phyloP scores from a whole-genome alignment of 2,797 vertebrate genomes.

The Capromys pilorides region DNA sequence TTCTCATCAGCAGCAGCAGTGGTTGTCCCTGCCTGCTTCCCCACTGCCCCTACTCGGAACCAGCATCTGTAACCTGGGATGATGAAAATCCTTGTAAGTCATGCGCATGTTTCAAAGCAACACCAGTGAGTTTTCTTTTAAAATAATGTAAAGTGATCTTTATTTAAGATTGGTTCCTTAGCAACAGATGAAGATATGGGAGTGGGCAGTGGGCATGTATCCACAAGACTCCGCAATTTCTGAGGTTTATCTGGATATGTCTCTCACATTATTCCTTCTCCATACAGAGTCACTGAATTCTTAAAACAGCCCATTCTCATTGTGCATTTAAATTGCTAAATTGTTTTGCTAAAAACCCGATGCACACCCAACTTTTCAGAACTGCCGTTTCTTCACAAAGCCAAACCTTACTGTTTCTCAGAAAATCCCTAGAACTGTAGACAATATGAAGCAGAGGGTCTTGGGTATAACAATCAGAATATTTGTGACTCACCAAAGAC shows the following conservation, averaged over 20 bases:
- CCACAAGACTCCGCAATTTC: background rate
- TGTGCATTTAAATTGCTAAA: slow-evolving; percentile 71
- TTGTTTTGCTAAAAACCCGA: slow-evolving; percentile 70
- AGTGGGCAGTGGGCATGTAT: background rate
- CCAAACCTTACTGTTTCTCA: slow-evolving; percentile 67
- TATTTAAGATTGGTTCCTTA: background rate
- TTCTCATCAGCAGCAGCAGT: slow-evolving; percentile 53
- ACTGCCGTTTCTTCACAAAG: slow-evolving; percentile 70
- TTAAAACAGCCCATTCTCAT: slow-evolving; percentile 74
- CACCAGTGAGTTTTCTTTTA: background rate
- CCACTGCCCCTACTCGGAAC: background rate
- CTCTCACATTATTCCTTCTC: slow-evolving; percentile 42
- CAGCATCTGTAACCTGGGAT: slow-evolving; percentile 46
- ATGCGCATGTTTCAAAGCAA: slow-evolving; percentile 24
- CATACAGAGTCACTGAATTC: slow-evolving; percentile 43
- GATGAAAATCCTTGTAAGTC: background rate
- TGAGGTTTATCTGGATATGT: slow-evolving; percentile 2
- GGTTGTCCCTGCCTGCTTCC: slow-evolving; percentile 50
- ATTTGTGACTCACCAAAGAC: slow-evolving; percentile 72
- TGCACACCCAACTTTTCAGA: slow-evolving; percentile 55
- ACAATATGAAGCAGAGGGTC: slow-evolving; percentile 68
- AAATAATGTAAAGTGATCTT: background rate
- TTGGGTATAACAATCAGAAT: slow-evolving; percentile 70
- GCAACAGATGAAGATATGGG: background rate
- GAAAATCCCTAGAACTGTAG: slow-evolving; percentile 65